Conservation (phyloP, 2,888 invertebrate species). For the Cremastinae sp. region DNA sequence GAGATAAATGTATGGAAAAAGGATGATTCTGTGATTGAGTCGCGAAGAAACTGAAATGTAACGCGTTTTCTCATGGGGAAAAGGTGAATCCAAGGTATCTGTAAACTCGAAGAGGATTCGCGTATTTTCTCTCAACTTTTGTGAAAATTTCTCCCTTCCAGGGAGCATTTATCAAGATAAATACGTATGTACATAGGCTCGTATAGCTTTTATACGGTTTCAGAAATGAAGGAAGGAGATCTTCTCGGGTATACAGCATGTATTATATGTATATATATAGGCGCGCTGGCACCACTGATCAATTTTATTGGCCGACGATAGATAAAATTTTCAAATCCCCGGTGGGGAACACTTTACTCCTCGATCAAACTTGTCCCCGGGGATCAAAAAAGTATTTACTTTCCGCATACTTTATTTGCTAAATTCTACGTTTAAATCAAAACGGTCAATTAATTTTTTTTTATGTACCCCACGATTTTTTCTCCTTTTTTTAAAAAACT, state of each 20-base stretch:
- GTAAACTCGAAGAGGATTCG: constrained; percentile 36
- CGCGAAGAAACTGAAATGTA: constrained; percentile 38
- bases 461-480: too few species aligned
- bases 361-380: not conserved
- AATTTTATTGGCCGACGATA: constrained; percentile 25
- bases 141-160: constrained; percentile 9
- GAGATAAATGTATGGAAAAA: constrained; percentile 13
- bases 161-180: constrained; percentile 7
- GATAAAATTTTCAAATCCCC: constrained; percentile 17
- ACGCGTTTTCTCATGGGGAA: constrained; percentile 39
- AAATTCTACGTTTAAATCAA: too few species aligned
- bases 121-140: constrained; percentile 6
- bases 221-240: too few species aligned
- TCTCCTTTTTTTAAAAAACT: too few species aligned
- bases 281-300: constrained; percentile 20
- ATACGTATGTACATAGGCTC: not conserved
- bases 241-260: too few species aligned
- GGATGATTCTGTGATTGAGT: constrained; percentile 60
- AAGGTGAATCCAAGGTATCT: constrained; percentile 41
- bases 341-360: not conserved
- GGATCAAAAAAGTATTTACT: not conserved
- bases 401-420: constrained; percentile 5
- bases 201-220: too few species aligned
- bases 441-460: too few species aligned
- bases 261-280: too few species aligned